Evolutionary conservation across 2,888 invertebrate genomes (phyloP), one percentile per base, ranked within the genome.

Genomic region (Nowickia ferox): DNA sequence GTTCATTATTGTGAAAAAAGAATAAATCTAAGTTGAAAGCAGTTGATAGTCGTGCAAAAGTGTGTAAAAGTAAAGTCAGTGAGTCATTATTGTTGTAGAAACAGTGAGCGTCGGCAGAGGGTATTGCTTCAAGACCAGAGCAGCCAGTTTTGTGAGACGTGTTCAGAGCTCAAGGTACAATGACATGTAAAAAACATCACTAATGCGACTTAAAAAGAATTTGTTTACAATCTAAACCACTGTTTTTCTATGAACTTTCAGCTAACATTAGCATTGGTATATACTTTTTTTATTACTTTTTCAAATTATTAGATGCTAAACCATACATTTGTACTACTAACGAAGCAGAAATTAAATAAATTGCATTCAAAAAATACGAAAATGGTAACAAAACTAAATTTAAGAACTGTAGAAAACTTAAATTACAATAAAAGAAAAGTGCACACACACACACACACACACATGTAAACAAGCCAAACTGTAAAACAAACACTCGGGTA

Each of bases 321-420:
- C 38, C 72, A 65, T 75, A 57, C 74, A 74, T 46, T 72, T 66
- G 66, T 55, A 53, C 78, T 55, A 77, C 66, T 75, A 79, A 78
- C 74, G 65, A 86, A 83, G 85, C 63, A 82, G 46, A 86, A 86
- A 79, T 86, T 82, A 72, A 83, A 86, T 83, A 83, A 86, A 83
- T 86, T 86, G 46, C 68, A 57, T 65, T 72, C 44, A 59, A 68
- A 30, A 57, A n/a, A 17, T 15, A n/a, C 22, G 30, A 5, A 69
- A 68, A 57, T 65, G 17, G 38, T 53, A 48, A 48, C 68, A 81
- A 66, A 75, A 69, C 51, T 72, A 44, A 81, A 75, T 19, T 81
- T 42, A 9, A 79, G 59, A 79, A 75, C 44, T 66, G 40, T 51
- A 75, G 59, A 76, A 79, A 79, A 83, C 75, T 86, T 51, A 63